A percentile compares a stretch with the other conserved stretches of the same genome.
phyloP scores from a whole-genome alignment of 2,113 vertebrate genomes.

The Protobothrops mucrosquamatus region DNA sequence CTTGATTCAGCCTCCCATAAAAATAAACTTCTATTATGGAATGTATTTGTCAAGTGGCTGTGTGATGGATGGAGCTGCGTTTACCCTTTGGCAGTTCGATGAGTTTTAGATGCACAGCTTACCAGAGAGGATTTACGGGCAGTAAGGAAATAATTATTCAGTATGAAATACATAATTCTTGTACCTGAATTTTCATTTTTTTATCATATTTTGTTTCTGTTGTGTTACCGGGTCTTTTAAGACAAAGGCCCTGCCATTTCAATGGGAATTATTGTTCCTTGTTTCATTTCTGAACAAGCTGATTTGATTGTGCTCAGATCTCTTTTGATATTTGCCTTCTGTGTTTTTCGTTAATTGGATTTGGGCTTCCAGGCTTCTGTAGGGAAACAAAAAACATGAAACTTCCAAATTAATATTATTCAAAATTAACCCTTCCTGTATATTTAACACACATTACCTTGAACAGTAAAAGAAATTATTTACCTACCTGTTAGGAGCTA shows the following conservation, averaged over 20 bases:
- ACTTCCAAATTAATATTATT: slow-evolving; percentile 25
- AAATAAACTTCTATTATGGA: slow-evolving; percentile 99
- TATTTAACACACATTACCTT: slow-evolving; percentile 12
- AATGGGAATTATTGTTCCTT: slow-evolving; percentile 47
- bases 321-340: slow-evolving; percentile 39
- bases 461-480: not conserved
- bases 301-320: slow-evolving; percentile 40
- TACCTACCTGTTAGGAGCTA: not conserved
- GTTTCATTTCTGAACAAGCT: slow-evolving; percentile 31
- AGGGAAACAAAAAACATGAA: slow-evolving; percentile 17
- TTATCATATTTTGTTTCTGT: slow-evolving; percentile 83
- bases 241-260: slow-evolving; percentile 66
- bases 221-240: slow-evolving; percentile 66
- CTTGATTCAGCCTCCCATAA: slow-evolving; percentile 99
- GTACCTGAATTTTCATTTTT: slow-evolving; percentile 89
- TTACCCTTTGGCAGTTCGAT: slow-evolving; percentile 98
- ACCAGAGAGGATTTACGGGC: slow-evolving; percentile 88
- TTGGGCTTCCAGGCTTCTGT: slow-evolving; percentile 21
- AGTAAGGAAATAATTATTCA: slow-evolving; percentile 95
- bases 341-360: slow-evolving; percentile 45
- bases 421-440: slow-evolving; percentile 12
- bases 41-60: slow-evolving; percentile 99
- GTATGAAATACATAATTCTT: slow-evolving; percentile 90
- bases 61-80: slow-evolving; percentile 98
- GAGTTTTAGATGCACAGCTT: slow-evolving; percentile 93